Conservation (phyloP, 64 coral and sea anemone genomes). For the Actinia equina region DNA sequence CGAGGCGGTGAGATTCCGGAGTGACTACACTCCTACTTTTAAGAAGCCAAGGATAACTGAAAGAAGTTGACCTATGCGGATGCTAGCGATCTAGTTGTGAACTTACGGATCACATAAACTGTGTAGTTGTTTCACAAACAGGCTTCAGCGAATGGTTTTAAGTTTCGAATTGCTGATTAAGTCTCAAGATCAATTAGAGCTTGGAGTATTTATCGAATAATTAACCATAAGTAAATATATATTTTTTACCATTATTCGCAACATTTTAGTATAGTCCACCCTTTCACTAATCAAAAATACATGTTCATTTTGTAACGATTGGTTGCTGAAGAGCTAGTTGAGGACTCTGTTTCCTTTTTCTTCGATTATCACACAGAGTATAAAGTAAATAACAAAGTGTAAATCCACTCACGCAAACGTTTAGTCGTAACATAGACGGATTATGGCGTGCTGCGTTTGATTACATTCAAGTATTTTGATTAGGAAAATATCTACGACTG, state of each 20-base stretch:
- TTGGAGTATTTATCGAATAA: background rate
- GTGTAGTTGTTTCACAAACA: background rate
- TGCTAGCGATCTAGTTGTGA: background rate
- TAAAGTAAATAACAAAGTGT: background rate
- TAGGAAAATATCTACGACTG: background rate
- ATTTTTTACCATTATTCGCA: background rate
- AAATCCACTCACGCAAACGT: background rate
- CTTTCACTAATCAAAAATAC: background rate
- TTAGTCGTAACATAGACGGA: background rate
- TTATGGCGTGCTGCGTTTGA: background rate
- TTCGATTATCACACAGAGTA: background rate
- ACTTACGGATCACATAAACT: conserved; percentile 1
- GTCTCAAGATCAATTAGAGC: background rate
- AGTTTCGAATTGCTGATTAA: background rate
- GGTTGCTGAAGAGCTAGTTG: background rate
- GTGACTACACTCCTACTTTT: background rate
- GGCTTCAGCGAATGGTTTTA: background rate
- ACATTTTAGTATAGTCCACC: background rate
- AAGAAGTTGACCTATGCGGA: background rate
- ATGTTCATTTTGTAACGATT: background rate
- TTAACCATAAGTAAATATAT: background rate
- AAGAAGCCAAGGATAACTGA: background rate
- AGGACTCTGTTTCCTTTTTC: background rate
- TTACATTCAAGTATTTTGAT: background rate
- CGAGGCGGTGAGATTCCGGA: background rate